Base-by-base conservation (phyloP, 2,888 invertebrate genomes). In the Steinernema scapterisci region DNA sequence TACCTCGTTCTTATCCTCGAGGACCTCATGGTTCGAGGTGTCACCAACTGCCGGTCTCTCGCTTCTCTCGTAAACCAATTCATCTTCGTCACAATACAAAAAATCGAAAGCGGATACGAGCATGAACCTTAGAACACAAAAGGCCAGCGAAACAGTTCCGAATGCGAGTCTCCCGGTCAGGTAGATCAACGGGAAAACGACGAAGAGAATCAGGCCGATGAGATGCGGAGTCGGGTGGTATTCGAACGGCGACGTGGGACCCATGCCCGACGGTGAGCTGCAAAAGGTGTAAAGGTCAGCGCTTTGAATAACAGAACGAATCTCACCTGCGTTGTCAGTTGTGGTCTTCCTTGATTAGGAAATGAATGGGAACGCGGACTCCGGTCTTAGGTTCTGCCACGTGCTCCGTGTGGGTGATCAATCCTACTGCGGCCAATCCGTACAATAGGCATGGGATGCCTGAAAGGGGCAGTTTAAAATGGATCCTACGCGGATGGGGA, bases 391-490 rank as follows among this genome's bases (percentile, higher is more conserved):
- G 94, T 75, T 90, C 86, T 1, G 95, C 94, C 70, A 91, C 89
- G 45, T n/a, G 44, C 90, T 96, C 95, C 75, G 89, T 89, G 88
- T 94, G 93, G 80, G 89, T 91, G 77, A 95, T 94, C 77, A 96
- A 89, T 83, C 92, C 91, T 73, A 91, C 92, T 25, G 95, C 95
- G 44, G 94, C 94, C 72, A 95, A 88, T 63, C 97, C 96, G 90
- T 97, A 97, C 73, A 94, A 92, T 75, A 96, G 89, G 87, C 94
- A 93, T 70, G 96, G 96, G 82, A 96, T 91, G 85, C 95, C 95
- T 95, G 88, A 46, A 90, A 89, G 79, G 78, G 73, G 84, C 81
- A 70, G 0, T 31, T 54, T 25, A 23, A 25, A 54, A 63, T 63
- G 31, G 63, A 63, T 31, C 11, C 2, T 63, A 16, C 38, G 38